Conservation (phyloP, 2,113 vertebrate genomes). For the Tupaia chinensis region DNA sequence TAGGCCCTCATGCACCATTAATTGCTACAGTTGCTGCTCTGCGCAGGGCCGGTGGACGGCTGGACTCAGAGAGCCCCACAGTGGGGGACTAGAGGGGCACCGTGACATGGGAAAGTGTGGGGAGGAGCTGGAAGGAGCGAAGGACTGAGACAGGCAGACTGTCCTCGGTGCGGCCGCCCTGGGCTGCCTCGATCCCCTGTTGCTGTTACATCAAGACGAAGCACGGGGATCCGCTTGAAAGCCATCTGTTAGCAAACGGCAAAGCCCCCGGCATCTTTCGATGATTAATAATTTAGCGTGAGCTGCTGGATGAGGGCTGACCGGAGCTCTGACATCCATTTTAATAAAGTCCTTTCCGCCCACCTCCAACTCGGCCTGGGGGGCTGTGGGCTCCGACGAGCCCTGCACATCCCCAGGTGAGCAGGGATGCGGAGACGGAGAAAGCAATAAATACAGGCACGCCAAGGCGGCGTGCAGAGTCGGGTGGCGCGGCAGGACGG, state of each 20-base stretch:
- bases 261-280: background rate
- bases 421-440: background rate
- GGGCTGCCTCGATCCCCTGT: background rate
- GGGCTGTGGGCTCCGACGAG: background rate
- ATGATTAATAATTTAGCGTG: constrained; percentile 60
- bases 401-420: background rate
- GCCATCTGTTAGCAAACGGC: constrained; percentile 29
- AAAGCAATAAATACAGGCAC: background rate
- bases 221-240: background rate
- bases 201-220: background rate
- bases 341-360: constrained; percentile 19
- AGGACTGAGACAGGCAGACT: rapidly evolving
- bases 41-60: background rate
- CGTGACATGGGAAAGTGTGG: rapidly evolving
- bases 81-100: background rate
- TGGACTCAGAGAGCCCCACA: background rate
- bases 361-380: background rate
- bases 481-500: background rate
- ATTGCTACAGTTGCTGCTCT: background rate
- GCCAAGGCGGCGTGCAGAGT: rapidly evolving
- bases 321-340: constrained; percentile 10
- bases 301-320: constrained; percentile 52
- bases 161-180: rapidly evolving
- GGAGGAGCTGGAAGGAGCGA: background rate
- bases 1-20: background rate